These are phyloP conservation scores for Clusia tigrina DNA, from an alignment of 2,888 invertebrate genomes.

Conservation along the genomic window DNA sequence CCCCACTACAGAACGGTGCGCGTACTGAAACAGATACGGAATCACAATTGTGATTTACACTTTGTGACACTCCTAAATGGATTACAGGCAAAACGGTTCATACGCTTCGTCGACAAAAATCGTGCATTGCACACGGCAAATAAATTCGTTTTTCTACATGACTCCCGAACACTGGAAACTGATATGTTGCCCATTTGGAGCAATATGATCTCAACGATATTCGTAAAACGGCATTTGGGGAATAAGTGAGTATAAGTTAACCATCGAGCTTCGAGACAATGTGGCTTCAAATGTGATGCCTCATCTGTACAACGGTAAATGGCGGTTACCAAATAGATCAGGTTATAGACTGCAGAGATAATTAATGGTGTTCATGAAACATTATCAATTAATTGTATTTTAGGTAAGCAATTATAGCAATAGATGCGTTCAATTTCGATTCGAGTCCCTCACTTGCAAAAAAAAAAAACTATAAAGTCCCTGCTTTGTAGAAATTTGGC, in stretches of 20 bases:
- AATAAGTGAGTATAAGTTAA: conserved; percentile 37
- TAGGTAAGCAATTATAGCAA: too few relatives aligned
- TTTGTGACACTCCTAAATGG: conserved; percentile 78
- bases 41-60: conserved; percentile 75
- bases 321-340: too few relatives aligned
- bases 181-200: conserved; percentile 79
- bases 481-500: too few relatives aligned
- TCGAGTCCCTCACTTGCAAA: too few relatives aligned
- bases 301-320: too few relatives aligned
- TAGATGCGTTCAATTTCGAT: too few relatives aligned
- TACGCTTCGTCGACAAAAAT: conserved; percentile 77
- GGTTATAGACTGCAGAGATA: too few relatives aligned
- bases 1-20: conserved; percentile 70
- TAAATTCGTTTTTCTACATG: conserved; percentile 76
- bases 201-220: conserved; percentile 77
- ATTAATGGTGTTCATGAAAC: too few relatives aligned
- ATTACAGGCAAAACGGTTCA: conserved; percentile 71
- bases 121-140: conserved; percentile 76
- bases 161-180: conserved; percentile 72
- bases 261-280: not conserved
- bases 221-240: conserved; percentile 66
- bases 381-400: too few relatives aligned
- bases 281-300: too few relatives aligned
- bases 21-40: conserved; percentile 68
- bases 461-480: too few relatives aligned